phyloP scores from a whole-genome alignment of 1,140 invertebrate species.

The Drosophila mauritiana region DNA sequence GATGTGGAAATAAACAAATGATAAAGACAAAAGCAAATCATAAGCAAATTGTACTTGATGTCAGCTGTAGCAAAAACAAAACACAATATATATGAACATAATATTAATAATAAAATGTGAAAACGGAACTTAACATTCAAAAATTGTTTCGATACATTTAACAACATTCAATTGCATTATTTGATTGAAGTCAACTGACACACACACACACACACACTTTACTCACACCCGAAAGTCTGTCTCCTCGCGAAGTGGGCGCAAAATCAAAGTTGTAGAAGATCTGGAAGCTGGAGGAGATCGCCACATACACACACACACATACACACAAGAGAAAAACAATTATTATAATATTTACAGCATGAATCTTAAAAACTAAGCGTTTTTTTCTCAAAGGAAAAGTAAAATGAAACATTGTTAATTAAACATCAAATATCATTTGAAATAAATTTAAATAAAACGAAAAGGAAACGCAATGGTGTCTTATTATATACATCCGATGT shows the following conservation, averaged over 20 bases:
- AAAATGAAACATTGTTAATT: slow-evolving; percentile 78
- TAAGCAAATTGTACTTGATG: slow-evolving; percentile 78
- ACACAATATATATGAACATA: slow-evolving; percentile 39
- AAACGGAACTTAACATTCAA: slow-evolving; percentile 43
- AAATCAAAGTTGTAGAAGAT: slow-evolving; percentile 1
- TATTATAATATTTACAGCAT: slow-evolving; percentile 72
- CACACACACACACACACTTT: slow-evolving; percentile 11
- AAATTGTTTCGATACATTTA: slow-evolving; percentile 45
- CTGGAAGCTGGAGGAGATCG: neutral
- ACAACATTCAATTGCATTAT: slow-evolving; percentile 43
- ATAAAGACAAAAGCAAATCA: slow-evolving; percentile 52
- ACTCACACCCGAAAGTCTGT: neutral
- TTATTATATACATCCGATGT: neutral
- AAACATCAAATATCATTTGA: slow-evolving; percentile 80
- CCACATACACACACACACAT: neutral
- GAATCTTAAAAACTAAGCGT: slow-evolving; percentile 79
- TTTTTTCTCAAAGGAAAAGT: slow-evolving; percentile 76
- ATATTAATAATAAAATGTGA: slow-evolving; percentile 51
- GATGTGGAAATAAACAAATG: slow-evolving; percentile 27
- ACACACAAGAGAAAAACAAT: slow-evolving; percentile 11
- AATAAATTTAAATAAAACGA: slow-evolving; percentile 71
- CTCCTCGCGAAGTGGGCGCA: slow-evolving; percentile 1
- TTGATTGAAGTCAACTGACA: slow-evolving; percentile 38
- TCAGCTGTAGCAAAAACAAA: slow-evolving; percentile 69
- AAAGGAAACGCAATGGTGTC: neutral